phyloP scores from a whole-genome alignment of 2,888 invertebrate species.

The Eristalis tenax region DNA sequence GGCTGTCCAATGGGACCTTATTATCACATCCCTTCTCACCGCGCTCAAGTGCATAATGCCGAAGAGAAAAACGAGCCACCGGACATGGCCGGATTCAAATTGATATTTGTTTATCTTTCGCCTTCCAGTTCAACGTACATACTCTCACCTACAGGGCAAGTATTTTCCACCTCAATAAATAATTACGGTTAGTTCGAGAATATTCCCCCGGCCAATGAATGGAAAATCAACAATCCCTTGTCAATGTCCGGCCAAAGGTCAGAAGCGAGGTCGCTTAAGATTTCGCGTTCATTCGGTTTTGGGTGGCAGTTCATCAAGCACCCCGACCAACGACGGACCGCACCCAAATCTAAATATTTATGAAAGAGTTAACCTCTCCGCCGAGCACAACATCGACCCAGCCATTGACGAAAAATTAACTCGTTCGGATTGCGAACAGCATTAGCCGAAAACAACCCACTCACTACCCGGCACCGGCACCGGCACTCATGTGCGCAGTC shows the following conservation, averaged over 20 bases:
- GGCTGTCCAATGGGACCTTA: too few relatives aligned
- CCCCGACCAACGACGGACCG: neutral
- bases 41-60: too few relatives aligned
- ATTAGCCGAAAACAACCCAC: neutral
- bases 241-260: slow-evolving; percentile 6
- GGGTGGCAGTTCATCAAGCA: too few relatives aligned
- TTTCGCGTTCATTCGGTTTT: neutral
- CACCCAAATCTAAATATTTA: slow-evolving; percentile 15
- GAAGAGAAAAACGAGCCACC: too few relatives aligned
- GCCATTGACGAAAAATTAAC: neutral
- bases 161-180: slow-evolving; percentile 24
- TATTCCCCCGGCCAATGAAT: neutral
- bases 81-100: neutral
- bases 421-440: slow-evolving; percentile 10
- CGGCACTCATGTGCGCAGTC: too few relatives aligned
- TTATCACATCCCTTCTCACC: neutral
- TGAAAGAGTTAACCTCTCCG: slow-evolving; percentile 28
- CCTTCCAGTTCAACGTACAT: neutral
- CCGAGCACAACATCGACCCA: neutral
- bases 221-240: slow-evolving; percentile 1
- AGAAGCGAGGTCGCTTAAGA: neutral
- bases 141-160: neutral
- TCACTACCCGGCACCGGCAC: neutral
- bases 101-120: slow-evolving; percentile 25
- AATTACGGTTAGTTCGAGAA: slow-evolving; percentile 8